These are phyloP conservation scores for Poeciliopsis paucimaculata DNA, from an alignment of 2,797 vertebrate species.

Conservation along the genomic window DNA sequence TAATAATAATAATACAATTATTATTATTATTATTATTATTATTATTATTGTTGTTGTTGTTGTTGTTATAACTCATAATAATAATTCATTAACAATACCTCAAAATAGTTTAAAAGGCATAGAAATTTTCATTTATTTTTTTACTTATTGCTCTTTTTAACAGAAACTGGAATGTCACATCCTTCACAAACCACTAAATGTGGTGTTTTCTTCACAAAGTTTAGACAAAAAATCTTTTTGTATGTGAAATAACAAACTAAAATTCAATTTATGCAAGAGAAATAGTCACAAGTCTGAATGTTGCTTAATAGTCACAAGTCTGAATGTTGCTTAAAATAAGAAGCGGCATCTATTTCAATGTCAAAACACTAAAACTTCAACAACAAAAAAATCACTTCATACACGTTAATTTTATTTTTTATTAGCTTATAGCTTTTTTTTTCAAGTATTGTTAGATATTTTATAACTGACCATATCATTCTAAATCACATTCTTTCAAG, in stretches of 20 bases:
- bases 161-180: not conserved
- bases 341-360: not conserved
- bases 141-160: not conserved
- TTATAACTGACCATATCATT: not conserved
- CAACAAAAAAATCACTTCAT: not conserved
- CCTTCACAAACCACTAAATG: not conserved
- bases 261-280: constrained; percentile 3
- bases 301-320: not conserved
- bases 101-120: not conserved
- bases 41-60: not conserved
- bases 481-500: constrained; percentile 6
- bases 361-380: not conserved
- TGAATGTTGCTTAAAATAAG: not conserved
- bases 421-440: not conserved
- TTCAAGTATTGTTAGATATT: not conserved
- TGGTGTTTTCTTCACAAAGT: not conserved
- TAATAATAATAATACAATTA: too few species aligned
- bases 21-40: not conserved
- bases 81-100: not conserved
- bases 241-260: not conserved
- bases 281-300: not conserved
- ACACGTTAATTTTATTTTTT: not conserved
- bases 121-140: not conserved
- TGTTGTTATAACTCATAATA: not conserved
- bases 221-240: not conserved